A percentile compares a stretch with the other conserved stretches of the same genome.
phyloP scores from a whole-genome alignment of 2,113 vertebrate species.

The Leptosomus discolor region DNA sequence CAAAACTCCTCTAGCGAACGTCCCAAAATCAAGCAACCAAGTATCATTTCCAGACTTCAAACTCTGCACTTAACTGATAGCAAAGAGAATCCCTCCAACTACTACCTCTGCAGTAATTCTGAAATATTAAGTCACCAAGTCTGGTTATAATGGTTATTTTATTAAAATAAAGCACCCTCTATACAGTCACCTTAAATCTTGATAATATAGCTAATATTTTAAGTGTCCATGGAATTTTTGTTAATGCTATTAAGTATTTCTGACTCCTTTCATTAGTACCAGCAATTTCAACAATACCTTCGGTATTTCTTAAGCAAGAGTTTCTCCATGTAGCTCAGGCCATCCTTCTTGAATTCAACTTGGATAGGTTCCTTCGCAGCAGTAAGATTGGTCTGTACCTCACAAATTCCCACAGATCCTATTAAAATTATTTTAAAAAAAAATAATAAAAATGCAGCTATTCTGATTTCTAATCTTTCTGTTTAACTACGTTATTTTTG shows the following conservation, averaged over 20 bases:
- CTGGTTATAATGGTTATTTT: not conserved
- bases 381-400: constrained; percentile 80
- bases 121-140: not conserved
- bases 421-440: not conserved
- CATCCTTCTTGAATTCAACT: constrained; percentile 81
- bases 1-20: not conserved
- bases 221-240: not conserved
- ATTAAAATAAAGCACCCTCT: not conserved
- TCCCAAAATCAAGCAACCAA: not conserved
- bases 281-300: constrained; percentile 73
- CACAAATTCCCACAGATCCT: constrained; percentile 75
- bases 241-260: not conserved
- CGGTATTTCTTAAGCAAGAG: constrained; percentile 89
- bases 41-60: not conserved
- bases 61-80: not conserved
- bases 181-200: not conserved
- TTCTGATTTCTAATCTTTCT: not conserved
- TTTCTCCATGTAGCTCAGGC: constrained; percentile 87
- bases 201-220: not conserved
- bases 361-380: constrained; percentile 62
- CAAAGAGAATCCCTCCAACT: not conserved
- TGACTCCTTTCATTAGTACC: not conserved
- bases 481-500: not conserved
- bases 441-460: not conserved
- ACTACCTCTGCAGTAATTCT: not conserved